Conservation (phyloP, 1,140 invertebrate genomes). For the Meloidogyne floridensis region DNA sequence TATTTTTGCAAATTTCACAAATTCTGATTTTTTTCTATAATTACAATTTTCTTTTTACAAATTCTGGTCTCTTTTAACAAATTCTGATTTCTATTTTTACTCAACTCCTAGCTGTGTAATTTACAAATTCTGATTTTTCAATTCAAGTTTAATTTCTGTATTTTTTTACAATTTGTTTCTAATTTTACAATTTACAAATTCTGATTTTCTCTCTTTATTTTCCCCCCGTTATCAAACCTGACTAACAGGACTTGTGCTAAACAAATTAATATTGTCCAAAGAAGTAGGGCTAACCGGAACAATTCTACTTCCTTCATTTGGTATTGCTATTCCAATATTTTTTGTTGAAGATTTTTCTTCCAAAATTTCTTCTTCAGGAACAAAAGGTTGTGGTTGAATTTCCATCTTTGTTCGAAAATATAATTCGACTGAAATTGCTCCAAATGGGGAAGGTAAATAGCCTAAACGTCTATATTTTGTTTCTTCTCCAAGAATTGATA, state of each 20-base stretch:
- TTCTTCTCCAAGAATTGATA: constrained; percentile 39
- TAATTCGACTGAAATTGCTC: constrained; percentile 35
- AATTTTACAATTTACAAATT: no score
- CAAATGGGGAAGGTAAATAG: constrained; percentile 46
- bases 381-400: constrained; percentile 31
- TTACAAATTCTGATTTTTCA: no score
- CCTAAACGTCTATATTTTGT: constrained; percentile 42
- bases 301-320: constrained; percentile 33
- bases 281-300: constrained; percentile 35
- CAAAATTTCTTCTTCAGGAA: constrained; percentile 19
- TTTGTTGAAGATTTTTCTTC: neutral
- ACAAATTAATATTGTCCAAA: constrained; percentile 37
- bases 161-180: no score
- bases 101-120: no score
- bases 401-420: constrained; percentile 49
- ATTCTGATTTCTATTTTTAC: no score
- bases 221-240: constrained; percentile 10
- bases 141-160: no score
- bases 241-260: constrained; percentile 39
- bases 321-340: constrained; percentile 23
- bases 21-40: no score
- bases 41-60: no score
- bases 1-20: no score
- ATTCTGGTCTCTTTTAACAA: no score
- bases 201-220: neutral